Base-by-base conservation (phyloP, 2,888 invertebrate species). In the Spilarctia lutea region DNA sequence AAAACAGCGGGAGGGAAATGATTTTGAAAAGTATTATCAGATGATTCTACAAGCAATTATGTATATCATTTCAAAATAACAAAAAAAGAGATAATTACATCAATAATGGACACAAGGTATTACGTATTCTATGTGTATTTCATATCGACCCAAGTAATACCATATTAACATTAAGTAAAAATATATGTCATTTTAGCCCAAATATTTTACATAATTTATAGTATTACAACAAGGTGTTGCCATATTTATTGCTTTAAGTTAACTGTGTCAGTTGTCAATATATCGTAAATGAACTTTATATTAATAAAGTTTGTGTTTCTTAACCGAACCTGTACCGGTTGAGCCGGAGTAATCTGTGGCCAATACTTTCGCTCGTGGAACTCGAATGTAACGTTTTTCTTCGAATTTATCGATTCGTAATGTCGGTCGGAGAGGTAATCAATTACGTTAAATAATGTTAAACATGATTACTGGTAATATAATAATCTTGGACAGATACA, bases 241-340 rank as follows among this genome's bases (percentile, higher is more conserved):
- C 42, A 27, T 75, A 70, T 78, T 81, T 77, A 77, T 77, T 30
- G 67, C 75, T 66, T 71, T 65, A 70, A 73, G 74, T 74, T 52
- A 72, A 11, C 33, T 52, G 75, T 68, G 75, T 68, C 82, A 79
- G 66, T 66, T 68, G 69, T 79, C 77, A 77, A 76, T 73, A 72
- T 56, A n/a, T 65, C 68, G 73, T 80, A 83, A 82, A 79, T 82
- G 56, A 75, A 75, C 76, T 84, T 79, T 75, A 78, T 76, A 76
- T 48, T 68, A 74, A 72, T 71, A 72, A 79, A 79, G 75, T 85
- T 75, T 65, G 72, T 63, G 71, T 84, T 85, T 82, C 82, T 76
- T 79, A 74, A 84, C 52, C 33, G 63, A 71, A 63, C 65, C 30
- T 24, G 69, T 52, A 81, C 84, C 77, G 81, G 84, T 85, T 71